Percentiles rank a stretch among this genome's conserved stretches.
These are phyloP conservation scores for Drosophila suzukii DNA, from an alignment of 1,140 invertebrate species.

Conservation along the genomic window DNA sequence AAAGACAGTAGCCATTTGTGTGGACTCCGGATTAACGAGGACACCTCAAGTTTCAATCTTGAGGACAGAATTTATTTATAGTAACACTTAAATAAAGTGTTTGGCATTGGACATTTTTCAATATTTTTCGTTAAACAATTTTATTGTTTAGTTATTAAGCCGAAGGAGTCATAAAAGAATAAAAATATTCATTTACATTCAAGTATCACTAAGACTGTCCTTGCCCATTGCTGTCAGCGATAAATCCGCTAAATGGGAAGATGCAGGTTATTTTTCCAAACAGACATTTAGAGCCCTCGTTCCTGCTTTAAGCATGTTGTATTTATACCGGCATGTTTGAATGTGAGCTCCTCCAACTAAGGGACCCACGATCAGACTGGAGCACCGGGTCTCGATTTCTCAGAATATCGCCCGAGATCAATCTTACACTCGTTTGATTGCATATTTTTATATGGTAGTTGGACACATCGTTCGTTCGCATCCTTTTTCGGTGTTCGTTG, in stretches of 20 bases:
- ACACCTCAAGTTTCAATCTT: background rate
- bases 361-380: conserved; percentile 33
- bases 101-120: too few species aligned
- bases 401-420: conserved; percentile 77
- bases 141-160: too few species aligned
- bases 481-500: conserved; percentile 69
- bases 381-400: conserved; percentile 54
- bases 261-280: conserved; percentile 34
- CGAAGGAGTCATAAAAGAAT: background rate
- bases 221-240: conserved; percentile 51
- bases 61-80: background rate
- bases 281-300: conserved; percentile 20
- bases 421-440: conserved; percentile 76
- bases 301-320: conserved; percentile 33
- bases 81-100: too few species aligned
- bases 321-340: conserved; percentile 25
- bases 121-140: too few species aligned
- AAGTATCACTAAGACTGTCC: conserved; percentile 5
- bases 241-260: conserved; percentile 35
- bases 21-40: conserved; percentile 16
- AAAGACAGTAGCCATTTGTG: conserved; percentile 21
- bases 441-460: conserved; percentile 82
- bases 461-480: conserved; percentile 70
- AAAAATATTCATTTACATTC: background rate
- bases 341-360: conserved; percentile 27